Evolutionary conservation across 2,113 vertebrate genomes (phyloP), one percentile per base, ranked within the genome.

Genomic region (Rhinolophus sinicus): DNA sequence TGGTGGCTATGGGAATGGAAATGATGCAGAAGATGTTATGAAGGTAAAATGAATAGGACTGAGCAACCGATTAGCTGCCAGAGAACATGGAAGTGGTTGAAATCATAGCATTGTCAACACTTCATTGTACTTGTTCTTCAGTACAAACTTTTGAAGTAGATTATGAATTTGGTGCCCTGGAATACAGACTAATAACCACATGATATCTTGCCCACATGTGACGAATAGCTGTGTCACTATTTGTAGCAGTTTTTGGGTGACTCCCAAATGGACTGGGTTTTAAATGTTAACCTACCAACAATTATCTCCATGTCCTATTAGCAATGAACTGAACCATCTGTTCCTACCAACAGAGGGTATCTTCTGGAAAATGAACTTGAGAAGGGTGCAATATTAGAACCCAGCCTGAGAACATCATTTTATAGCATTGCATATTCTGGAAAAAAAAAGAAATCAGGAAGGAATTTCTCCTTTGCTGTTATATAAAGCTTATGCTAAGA

Each of bases 251-350:
- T 95, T 95, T 83, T 75, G 94, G 93, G 95, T 95, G 56, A 85
- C 72, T 94, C 81, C 94, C 93, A 97, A 85, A 70, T 93, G 96
- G 73, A 75, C 90, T 82, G 56, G 30, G 58, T 96, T 96, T 97
- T 97, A 97, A 98, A 96, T 95, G 96, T 95, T 97, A 97, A 95
- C 93, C 96, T 96, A 96, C 62, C 96, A 96, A 86, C 84, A 97
- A 82, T 96, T 92, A 97, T 89, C 88, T 75, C 72, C 24, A 1
- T 96, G 90, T 93, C 69, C 96, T 93, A 95, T 97, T 97, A 98
- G 90, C 81, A 96, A 96, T 96, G 90, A 95, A n/a, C 54, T 52
- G n/a, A 93, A 83, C 97, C 97, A 97, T 97, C 97, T 97, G 96
- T 94, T 98, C 95, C 90, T 88, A 93, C 90, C 47, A 88, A 97